phyloP scores from a whole-genome alignment of 2,888 invertebrate genomes.

The Drosophila aldrichi region DNA sequence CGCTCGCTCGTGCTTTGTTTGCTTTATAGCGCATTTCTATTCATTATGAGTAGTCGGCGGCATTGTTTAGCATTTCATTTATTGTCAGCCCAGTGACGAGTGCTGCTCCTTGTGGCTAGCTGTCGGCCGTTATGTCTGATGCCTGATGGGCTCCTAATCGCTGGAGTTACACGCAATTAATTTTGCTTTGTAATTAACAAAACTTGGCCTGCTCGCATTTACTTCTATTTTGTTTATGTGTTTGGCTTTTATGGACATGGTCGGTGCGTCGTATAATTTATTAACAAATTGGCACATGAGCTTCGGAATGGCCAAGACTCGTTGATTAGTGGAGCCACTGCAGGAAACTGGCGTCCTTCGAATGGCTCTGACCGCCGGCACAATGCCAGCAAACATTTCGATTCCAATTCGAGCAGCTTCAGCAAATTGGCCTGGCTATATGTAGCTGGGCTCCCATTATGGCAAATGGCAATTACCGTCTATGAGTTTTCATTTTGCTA shows the following conservation, averaged over 20 bases:
- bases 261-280: conserved; percentile 70
- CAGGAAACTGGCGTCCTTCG: conserved; percentile 22
- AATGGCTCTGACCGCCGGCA: conserved; percentile 56
- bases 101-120: conserved; percentile 25
- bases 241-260: conserved; percentile 66
- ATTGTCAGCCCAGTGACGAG: conserved; percentile 61
- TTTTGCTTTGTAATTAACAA: conserved; percentile 77
- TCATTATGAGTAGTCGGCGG: conserved; percentile 71
- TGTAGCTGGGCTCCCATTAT: conserved; percentile 56
- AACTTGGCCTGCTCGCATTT: conserved; percentile 34
- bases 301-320: conserved; percentile 11
- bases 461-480: conserved; percentile 67
- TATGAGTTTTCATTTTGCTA: conserved; percentile 54
- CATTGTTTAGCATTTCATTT: conserved; percentile 73
- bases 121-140: conserved; percentile 30
- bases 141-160: conserved; percentile 69
- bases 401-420: conserved; percentile 56
- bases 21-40: conserved; percentile 77
- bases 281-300: conserved; percentile 67
- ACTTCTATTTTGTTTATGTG: conserved; percentile 57
- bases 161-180: conserved; percentile 76
- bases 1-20: conserved; percentile 22
- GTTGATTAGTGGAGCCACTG: conserved; percentile 51
- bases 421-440: conserved; percentile 48
- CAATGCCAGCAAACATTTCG: conserved; percentile 60